Evolutionary conservation across 2,888 invertebrate genomes (phyloP), one percentile per base, ranked within the genome.

Genomic region (Laothoe populi): DNA sequence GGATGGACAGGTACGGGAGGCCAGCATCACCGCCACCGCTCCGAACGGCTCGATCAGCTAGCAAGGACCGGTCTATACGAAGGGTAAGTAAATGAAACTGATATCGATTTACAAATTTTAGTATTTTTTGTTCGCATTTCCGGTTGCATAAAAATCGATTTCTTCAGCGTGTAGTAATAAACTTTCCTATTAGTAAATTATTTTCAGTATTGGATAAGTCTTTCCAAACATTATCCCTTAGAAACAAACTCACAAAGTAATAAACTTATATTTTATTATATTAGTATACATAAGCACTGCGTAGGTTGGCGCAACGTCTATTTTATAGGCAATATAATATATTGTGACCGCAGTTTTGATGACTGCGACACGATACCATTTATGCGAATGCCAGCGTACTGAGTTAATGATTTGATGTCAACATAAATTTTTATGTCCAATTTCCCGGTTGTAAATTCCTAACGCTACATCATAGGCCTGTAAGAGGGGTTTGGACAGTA

Each of bases 1-100:
- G 98, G 98, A 97, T 98, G 95, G 98, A 98, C 90, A 94, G 97
- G 63, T 96, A 97, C 79, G 98, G 98, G 4, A 93, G 98, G 68
- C 97, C 98, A 0, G 97, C 96, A 23, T 98, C 98, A 31, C 98
- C 98, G 59, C 93, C 93, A 35, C 84, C 89, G 13, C 82, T 79
- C 46, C 88, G 92, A 13, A 86, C 84, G 26, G 79, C 89, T 5
- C 83, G 93, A 21, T 92, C 93, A 13, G 82, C 94, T 66, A 94
- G 94, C 84, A 95, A 95, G 79, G 95, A 95, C 74, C 93, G 95
- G 70, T 94, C 94, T 65, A 93, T 95, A 79, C 88, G 95, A 73
- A 94, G 95, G 93, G 95, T 95, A 75, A 91, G 92, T 77, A 8
- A 31, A 31, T 31, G 31, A 4, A 31, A 31, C 31, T 4, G n/a